Evolutionary conservation across 2,113 vertebrate genomes (phyloP), one percentile per base, ranked within the genome.

Genomic region (Pipra filicauda): DNA sequence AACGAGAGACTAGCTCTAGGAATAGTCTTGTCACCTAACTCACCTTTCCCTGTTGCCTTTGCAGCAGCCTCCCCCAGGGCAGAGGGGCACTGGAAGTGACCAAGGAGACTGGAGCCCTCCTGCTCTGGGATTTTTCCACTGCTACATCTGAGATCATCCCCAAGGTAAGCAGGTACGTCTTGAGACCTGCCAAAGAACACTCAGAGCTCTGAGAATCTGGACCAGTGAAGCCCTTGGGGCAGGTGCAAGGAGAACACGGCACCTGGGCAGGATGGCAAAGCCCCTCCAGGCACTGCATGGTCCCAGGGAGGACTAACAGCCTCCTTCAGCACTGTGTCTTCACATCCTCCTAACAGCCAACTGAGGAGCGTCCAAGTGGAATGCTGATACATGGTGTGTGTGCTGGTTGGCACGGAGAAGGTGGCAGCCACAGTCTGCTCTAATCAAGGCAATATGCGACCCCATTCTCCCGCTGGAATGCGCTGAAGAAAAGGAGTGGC

Each of bases 111-210:
- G 86, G 91, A 97, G 89, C 95, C 95, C 94, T 94, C 79, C 95
- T 95, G 93, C 95, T 97, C 95, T 93, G 95, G 85, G 95, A 91
- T 92, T 94, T 96, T 96, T 97, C 95, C 93, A 52, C 90, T 95
- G 92, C 96, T 96, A 95, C 93, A 95, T 96, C 96, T 95, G 93
- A 88, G 78, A 90, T 94, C 95, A 96, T 96, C 90, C 94, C 95
- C 96, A 96, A 90, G 92, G 95, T 81, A 93, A 95, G 94, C 95
- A 96, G 96, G 95, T 96, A 94, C 93, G 91, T 96, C 96, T 95
- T 2, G 86, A 96, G 93, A 95, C 96, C 96, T 97, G 96, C 96
- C 96, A 97, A 96, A 96, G 95, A 93, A 96, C 76, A 96, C 92
- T 96, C 89, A 91, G 73, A 93, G 78, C 85, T 94, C 92, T 96